phyloP scores from a whole-genome alignment of 2,113 vertebrate genomes.

The Eurypyga helias region DNA sequence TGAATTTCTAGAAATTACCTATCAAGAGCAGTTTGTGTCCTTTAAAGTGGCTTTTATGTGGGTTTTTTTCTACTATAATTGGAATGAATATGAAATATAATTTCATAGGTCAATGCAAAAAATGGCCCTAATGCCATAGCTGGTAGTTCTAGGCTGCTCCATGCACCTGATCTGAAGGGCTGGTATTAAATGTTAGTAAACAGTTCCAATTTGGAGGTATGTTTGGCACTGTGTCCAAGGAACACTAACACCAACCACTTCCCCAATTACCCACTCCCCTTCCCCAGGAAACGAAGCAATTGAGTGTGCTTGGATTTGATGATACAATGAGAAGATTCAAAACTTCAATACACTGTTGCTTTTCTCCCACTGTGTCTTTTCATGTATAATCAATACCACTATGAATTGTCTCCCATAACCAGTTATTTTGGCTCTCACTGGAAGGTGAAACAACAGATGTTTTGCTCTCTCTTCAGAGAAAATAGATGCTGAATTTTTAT shows the following conservation, averaged over 20 bases:
- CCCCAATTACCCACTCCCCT: too few species aligned
- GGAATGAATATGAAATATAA: background rate
- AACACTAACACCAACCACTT: background rate
- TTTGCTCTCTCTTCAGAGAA: background rate
- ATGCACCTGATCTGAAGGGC: background rate
- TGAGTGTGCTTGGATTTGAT: background rate
- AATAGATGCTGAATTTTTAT: background rate
- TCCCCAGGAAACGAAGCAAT: background rate
- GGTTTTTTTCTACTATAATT: background rate
- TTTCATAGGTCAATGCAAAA: background rate
- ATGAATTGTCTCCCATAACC: background rate
- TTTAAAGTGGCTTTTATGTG: background rate
- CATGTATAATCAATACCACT: background rate
- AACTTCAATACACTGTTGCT: background rate
- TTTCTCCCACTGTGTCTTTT: background rate
- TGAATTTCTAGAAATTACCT: background rate
- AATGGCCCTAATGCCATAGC: background rate
- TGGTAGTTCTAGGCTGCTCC: background rate
- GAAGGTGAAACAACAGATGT: slow-evolving; percentile 1
- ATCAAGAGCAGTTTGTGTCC: background rate
- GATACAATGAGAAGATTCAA: background rate
- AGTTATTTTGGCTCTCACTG: background rate
- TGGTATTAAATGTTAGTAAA: background rate
- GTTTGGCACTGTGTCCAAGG: background rate
- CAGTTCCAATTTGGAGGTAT: background rate